Percentiles rank a stretch among this genome's conserved stretches.
phyloP scores from a whole-genome alignment of 2,888 invertebrate genomes.

The Smittia sp. region DNA sequence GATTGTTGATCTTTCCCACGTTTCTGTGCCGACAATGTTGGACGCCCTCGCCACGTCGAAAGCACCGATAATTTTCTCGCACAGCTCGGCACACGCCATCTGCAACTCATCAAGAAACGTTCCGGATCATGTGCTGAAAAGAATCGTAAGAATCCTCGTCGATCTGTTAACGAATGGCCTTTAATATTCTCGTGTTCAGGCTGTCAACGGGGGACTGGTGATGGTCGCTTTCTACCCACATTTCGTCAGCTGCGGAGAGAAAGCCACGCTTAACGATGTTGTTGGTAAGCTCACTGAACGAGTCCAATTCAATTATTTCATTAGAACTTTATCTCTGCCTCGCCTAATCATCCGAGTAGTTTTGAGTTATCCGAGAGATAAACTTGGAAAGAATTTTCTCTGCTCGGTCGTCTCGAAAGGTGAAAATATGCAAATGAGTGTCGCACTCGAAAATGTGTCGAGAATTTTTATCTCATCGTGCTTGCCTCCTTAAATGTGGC shows the following conservation, averaged over 20 bases:
- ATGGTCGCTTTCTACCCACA: slow-evolving; percentile 65
- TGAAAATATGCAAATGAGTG: slow-evolving; percentile 20
- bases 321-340: not conserved
- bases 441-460: not conserved
- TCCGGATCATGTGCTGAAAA: slow-evolving; percentile 70
- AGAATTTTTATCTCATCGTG: not conserved
- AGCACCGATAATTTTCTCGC: slow-evolving; percentile 83
- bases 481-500: not conserved
- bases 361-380: not conserved
- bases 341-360: not conserved
- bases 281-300: slow-evolving; percentile 55
- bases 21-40: slow-evolving; percentile 75
- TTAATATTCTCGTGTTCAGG: slow-evolving; percentile 50
- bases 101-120: slow-evolving; percentile 81
- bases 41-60: slow-evolving; percentile 72
- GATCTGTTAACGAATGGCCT: too few species aligned
- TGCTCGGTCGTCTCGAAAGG: not conserved
- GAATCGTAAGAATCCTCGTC: slow-evolving; percentile 60
- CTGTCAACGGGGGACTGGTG: slow-evolving; percentile 61
- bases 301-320: slow-evolving; percentile 26
- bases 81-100: slow-evolving; percentile 76
- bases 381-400: not conserved
- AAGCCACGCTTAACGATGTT: slow-evolving; percentile 60
- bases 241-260: slow-evolving; percentile 61
- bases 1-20: slow-evolving; percentile 82